Evolutionary conservation across 2,888 invertebrate genomes (phyloP).

Genomic region (Anorthoa munda): DNA sequence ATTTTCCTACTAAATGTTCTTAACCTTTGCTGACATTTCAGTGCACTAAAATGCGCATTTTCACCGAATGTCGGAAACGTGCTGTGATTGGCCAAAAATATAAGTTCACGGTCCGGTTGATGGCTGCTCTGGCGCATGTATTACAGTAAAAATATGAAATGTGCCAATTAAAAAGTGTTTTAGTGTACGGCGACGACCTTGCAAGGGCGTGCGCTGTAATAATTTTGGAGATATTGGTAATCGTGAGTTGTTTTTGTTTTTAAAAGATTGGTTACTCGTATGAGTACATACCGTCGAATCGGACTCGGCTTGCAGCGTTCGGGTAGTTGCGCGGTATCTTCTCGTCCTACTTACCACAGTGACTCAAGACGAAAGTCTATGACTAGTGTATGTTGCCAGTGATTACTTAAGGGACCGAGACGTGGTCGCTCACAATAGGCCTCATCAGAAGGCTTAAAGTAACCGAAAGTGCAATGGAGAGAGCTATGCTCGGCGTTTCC

Average conservation of each 20-base stretch:
- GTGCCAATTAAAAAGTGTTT: slow-evolving; percentile 57
- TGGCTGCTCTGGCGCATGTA: slow-evolving; percentile 47
- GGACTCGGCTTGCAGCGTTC: too few species aligned
- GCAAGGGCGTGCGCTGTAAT: slow-evolving; percentile 42
- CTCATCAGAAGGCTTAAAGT: too few species aligned
- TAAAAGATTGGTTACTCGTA: not conserved
- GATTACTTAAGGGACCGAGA: too few species aligned
- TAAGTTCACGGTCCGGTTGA: slow-evolving; percentile 66
- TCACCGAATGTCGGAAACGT: slow-evolving; percentile 34
- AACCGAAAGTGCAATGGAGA: too few species aligned
- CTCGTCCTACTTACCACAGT: too few species aligned
- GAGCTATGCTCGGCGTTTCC: too few species aligned
- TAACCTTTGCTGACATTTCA: slow-evolving; percentile 1
- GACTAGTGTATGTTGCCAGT: too few species aligned
- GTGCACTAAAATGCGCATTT: slow-evolving; percentile 44
- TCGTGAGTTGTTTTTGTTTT: not conserved
- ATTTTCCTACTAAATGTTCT: slow-evolving; percentile 26
- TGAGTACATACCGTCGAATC: too few species aligned
- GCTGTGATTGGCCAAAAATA: slow-evolving; percentile 45
- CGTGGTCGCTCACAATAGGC: too few species aligned
- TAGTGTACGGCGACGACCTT: slow-evolving; percentile 50
- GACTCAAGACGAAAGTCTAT: too few species aligned
- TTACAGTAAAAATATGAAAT: slow-evolving; percentile 37
- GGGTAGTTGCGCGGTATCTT: too few species aligned
- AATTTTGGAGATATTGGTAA: slow-evolving; percentile 6